These are phyloP conservation scores for Pseudanteris insignis DNA, from an alignment of 2,888 invertebrate species.

Conservation along the genomic window DNA sequence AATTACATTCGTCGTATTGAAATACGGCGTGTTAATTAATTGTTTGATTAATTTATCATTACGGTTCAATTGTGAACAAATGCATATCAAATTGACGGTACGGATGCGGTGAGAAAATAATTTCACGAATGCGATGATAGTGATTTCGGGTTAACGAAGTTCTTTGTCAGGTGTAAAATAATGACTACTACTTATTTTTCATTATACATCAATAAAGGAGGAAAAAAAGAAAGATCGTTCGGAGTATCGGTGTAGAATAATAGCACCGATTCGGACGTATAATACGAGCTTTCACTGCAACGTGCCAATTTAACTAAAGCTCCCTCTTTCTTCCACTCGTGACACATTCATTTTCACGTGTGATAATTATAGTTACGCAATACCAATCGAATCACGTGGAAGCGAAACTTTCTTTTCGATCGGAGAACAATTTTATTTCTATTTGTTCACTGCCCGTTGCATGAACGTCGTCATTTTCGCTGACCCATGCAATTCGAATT, in stretches of 20 bases:
- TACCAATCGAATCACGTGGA: constrained; percentile 13
- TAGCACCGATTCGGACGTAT: constrained; percentile 7
- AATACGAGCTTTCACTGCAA: constrained; percentile 37
- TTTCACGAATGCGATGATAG: constrained; percentile 1
- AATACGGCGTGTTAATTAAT: no score
- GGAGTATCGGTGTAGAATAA: constrained; percentile 19
- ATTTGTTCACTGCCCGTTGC: constrained; percentile 26
- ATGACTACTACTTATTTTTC: background rate
- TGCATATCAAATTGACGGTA: no score
- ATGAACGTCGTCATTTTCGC: constrained; percentile 40
- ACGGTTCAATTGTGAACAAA: no score
- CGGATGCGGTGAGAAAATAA: no score
- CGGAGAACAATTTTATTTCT: constrained; percentile 25
- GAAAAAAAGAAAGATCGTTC: constrained; percentile 7
- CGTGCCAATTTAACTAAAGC: constrained; percentile 29
- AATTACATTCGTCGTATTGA: no score
- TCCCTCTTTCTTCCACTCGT: constrained; percentile 19
- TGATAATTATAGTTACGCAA: constrained; percentile 30
- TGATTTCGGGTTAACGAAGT: background rate
- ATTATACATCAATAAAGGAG: constrained; percentile 6
- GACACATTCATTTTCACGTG: constrained; percentile 33
- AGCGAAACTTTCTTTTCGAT: constrained; percentile 39
- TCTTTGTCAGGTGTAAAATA: constrained; percentile 11
- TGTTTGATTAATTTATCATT: no score
- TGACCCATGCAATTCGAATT: constrained; percentile 28